phyloP scores from a whole-genome alignment of 2,113 vertebrate species.

The Gnathonemus longibarbis region DNA sequence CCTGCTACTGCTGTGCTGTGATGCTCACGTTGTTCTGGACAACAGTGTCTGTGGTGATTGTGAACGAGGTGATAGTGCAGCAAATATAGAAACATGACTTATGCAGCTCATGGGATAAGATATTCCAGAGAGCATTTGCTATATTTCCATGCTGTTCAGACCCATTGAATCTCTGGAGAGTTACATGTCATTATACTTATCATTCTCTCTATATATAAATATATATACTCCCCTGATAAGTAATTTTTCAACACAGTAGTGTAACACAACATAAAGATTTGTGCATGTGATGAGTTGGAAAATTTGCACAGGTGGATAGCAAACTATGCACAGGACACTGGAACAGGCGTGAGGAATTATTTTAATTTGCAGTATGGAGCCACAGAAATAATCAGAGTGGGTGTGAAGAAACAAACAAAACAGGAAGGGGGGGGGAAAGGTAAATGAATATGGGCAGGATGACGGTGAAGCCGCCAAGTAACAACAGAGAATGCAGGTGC shows the following conservation, averaged over 20 bases:
- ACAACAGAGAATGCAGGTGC: neutral
- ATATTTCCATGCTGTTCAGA: neutral
- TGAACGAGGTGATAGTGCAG: neutral
- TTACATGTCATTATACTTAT: neutral
- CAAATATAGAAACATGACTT: neutral
- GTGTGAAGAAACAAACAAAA: neutral
- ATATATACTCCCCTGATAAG: neutral
- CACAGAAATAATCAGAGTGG: neutral
- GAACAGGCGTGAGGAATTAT: neutral
- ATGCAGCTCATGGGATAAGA: neutral
- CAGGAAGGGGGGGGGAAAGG: neutral
- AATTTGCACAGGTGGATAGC: neutral
- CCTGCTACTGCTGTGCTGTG: neutral
- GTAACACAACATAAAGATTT: neutral
- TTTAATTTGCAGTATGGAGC: neutral
- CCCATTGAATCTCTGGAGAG: neutral
- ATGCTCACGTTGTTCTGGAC: neutral
- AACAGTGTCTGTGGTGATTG: neutral
- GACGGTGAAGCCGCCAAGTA: neutral
- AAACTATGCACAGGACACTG: neutral
- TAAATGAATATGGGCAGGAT: neutral
- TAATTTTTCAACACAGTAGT: neutral
- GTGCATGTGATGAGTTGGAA: neutral
- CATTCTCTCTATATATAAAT: neutral
- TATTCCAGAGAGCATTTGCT: neutral